A percentile compares a stretch with the other conserved stretches of the same genome.
Evolutionary conservation across 2,888 invertebrate genomes (phyloP).

Genomic region (Chaetoderma sp.): DNA sequence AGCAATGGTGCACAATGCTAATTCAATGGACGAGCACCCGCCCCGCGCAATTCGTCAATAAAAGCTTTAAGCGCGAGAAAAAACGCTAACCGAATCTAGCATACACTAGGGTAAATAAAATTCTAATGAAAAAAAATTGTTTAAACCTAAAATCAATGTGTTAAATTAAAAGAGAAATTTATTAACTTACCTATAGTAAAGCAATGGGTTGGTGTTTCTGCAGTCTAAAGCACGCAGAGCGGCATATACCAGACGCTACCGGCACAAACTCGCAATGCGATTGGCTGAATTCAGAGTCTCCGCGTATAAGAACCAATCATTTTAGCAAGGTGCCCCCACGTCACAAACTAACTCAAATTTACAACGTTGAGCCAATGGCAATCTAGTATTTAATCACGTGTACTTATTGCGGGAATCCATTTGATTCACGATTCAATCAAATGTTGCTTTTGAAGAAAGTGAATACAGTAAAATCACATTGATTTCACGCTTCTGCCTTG

Average conservation of each 20-base stretch:
- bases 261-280: constrained; percentile 34
- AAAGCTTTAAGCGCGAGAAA: no score
- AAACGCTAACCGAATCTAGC: no score
- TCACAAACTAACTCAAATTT: not conserved
- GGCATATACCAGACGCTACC: constrained; percentile 3
- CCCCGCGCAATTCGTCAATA: no score
- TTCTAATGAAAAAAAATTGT: no score
- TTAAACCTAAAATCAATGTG: no score
- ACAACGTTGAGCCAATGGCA: not conserved
- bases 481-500: no score
- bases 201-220: not conserved
- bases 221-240: constrained; percentile 3
- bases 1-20: no score
- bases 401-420: not conserved
- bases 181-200: not conserved
- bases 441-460: no score
- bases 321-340: not conserved
- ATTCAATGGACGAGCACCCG: no score
- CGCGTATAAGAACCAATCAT: constrained; percentile 56
- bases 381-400: not conserved
- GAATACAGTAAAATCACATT: no score
- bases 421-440: no score
- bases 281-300: constrained; percentile 54
- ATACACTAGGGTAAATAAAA: no score
- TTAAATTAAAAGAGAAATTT: not conserved